Percentiles rank a stretch among this genome's conserved stretches.
These are phyloP conservation scores for Lingula anatina DNA, from an alignment of 2,888 invertebrate species.

Conservation along the genomic window DNA sequence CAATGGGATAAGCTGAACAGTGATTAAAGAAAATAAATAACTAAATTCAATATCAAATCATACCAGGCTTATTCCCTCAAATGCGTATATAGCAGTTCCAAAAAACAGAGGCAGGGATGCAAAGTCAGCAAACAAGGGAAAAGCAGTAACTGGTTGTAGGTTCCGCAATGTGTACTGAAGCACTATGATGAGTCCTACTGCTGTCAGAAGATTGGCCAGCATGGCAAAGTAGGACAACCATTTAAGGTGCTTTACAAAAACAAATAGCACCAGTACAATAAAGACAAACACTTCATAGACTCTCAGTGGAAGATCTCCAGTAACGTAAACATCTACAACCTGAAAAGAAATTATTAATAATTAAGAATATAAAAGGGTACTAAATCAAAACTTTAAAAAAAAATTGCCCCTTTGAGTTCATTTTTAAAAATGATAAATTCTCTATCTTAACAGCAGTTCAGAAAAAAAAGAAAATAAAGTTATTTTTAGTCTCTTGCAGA, in stretches of 20 bases:
- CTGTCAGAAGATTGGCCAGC: conserved; percentile 76
- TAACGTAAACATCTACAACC: conserved; percentile 16
- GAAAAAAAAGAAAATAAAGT: no score
- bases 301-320: conserved; percentile 55
- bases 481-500: no score
- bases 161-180: conserved; percentile 80
- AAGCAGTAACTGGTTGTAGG: conserved; percentile 61
- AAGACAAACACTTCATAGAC: conserved; percentile 57
- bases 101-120: conserved; percentile 71
- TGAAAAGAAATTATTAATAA: conserved; percentile 7
- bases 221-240: conserved; percentile 81
- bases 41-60: conserved; percentile 37
- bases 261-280: conserved; percentile 37
- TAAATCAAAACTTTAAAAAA: no score
- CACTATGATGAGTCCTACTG: conserved; percentile 73
- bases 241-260: conserved; percentile 61
- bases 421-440: no score
- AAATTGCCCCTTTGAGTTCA: no score
- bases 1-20: no score
- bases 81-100: conserved; percentile 91
- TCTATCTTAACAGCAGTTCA: no score
- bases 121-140: conserved; percentile 21
- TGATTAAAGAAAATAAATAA: not conserved
- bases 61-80: conserved; percentile 77
- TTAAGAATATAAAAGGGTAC: not conserved